Evolutionary conservation across 2,113 vertebrate genomes (phyloP).

Genomic region (Engystomops pustulosus): DNA sequence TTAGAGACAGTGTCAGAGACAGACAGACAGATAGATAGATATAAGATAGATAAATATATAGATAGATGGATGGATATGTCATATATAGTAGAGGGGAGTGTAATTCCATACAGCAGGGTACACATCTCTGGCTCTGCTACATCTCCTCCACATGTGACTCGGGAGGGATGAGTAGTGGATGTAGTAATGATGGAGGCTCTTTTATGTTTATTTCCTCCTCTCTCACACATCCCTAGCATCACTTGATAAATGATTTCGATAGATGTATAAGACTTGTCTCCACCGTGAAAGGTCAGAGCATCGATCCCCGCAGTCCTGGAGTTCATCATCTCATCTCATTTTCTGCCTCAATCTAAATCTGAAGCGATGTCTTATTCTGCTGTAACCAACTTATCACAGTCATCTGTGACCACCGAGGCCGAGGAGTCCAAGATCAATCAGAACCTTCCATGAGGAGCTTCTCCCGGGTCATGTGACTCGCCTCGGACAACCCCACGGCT

Average conservation of each 20-base stretch:
- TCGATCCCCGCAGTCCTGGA: background rate
- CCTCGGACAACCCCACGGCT: too few relatives aligned
- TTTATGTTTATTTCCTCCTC: background rate
- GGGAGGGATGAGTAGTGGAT: background rate
- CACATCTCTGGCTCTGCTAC: background rate
- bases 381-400: background rate
- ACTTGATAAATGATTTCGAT: background rate
- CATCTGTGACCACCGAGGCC: background rate
- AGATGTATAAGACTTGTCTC: background rate
- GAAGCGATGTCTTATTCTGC: background rate
- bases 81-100: too few relatives aligned
- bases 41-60: too few relatives aligned
- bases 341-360: constrained; percentile 5
- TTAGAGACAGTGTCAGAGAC: too few relatives aligned
- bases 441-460: background rate
- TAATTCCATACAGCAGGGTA: too few relatives aligned
- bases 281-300: constrained; percentile 13
- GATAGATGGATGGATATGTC: too few relatives aligned
- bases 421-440: background rate
- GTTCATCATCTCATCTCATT: background rate
- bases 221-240: background rate
- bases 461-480: background rate
- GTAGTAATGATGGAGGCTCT: background rate
- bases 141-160: background rate
- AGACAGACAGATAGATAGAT: too few relatives aligned